phyloP scores from a whole-genome alignment of 1,140 invertebrate species.

The Epicauta chinensis region DNA sequence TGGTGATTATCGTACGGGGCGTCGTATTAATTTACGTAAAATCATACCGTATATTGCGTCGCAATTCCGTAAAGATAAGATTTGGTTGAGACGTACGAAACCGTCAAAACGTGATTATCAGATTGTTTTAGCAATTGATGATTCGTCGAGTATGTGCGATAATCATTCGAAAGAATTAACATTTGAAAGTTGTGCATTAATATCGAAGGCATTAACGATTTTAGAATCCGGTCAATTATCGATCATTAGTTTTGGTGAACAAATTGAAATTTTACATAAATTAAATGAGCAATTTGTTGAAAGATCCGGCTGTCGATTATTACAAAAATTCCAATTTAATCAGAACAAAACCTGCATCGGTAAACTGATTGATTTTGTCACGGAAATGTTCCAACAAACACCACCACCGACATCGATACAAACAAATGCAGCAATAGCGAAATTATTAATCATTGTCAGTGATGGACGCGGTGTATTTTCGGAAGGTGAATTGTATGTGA shows the following conservation, averaged over 20 bases:
- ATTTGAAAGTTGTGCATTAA: slow-evolving; percentile 88
- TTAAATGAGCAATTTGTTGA: slow-evolving; percentile 82
- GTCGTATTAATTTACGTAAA: slow-evolving; percentile 96
- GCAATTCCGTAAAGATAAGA: slow-evolving; percentile 98
- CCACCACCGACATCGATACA: slow-evolving; percentile 18
- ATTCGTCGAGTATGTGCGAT: slow-evolving; percentile 90
- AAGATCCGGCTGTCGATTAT: slow-evolving; percentile 68
- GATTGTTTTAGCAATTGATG: slow-evolving; percentile 94
- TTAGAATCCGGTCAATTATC: slow-evolving; percentile 90
- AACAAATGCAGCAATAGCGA: slow-evolving; percentile 53
- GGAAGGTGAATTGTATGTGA: slow-evolving; percentile 76
- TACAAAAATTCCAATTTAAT: slow-evolving; percentile 72
- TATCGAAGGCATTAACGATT: slow-evolving; percentile 83
- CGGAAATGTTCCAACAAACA: slow-evolving; percentile 60
- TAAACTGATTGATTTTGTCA: slow-evolving; percentile 71
- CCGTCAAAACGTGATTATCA: slow-evolving; percentile 95
- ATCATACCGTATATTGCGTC: slow-evolving; percentile 98
- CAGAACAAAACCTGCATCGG: slow-evolving; percentile 76
- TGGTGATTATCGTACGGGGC: slow-evolving; percentile 92
- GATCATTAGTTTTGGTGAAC: slow-evolving; percentile 90
- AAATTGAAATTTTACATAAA: slow-evolving; percentile 73
- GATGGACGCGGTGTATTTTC: slow-evolving; percentile 90
- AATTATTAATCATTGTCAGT: slow-evolving; percentile 86
- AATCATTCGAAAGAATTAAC: slow-evolving; percentile 87
- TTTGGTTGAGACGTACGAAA: slow-evolving; percentile 94